A percentile compares a stretch with the other conserved stretches of the same genome.
These are phyloP conservation scores for Diachasma alloeum DNA, from an alignment of 1,140 invertebrate genomes.

Conservation along the genomic window DNA sequence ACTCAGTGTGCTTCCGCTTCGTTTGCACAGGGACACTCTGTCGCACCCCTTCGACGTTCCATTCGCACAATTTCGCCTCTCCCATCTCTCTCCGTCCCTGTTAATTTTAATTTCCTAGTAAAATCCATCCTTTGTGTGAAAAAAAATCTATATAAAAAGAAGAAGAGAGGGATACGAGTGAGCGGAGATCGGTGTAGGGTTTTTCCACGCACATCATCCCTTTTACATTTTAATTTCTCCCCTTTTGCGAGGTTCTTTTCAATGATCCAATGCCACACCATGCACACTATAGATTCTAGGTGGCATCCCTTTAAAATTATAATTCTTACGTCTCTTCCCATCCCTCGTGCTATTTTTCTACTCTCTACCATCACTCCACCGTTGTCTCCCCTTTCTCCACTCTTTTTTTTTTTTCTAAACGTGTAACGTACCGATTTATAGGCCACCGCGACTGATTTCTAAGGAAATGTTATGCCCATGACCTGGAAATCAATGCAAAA, in stretches of 20 bases:
- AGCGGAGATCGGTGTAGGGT: conserved; percentile 37
- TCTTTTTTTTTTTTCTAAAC: conserved; percentile 27
- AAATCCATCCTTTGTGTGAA: conserved; percentile 49
- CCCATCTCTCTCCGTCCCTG: conserved; percentile 37
- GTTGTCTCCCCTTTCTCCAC: conserved; percentile 25
- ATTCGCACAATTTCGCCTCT: conserved; percentile 27
- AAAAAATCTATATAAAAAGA: conserved; percentile 27
- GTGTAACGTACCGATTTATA: conserved; percentile 58
- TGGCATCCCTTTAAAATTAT: conserved; percentile 61
- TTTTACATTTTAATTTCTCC: conserved; percentile 64
- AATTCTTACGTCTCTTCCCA: conserved; percentile 44
- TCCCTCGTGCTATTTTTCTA: conserved; percentile 29
- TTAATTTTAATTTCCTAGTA: conserved; percentile 58
- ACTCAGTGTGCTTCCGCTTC: conserved; percentile 22
- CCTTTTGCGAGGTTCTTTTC: conserved; percentile 56
- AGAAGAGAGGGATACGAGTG: conserved; percentile 16
- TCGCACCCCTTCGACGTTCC: conserved; percentile 28
- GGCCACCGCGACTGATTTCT: conserved; percentile 47
- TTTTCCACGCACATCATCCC: conserved; percentile 60
- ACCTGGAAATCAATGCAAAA: conserved; percentile 54
- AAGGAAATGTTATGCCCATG: conserved; percentile 57
- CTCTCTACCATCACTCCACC: conserved; percentile 18
- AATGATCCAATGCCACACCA: conserved; percentile 40
- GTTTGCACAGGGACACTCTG: conserved; percentile 24
- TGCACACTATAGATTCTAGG: conserved; percentile 30